Conservation (phyloP, 2,113 vertebrate species). For the Leptosomus discolor region DNA sequence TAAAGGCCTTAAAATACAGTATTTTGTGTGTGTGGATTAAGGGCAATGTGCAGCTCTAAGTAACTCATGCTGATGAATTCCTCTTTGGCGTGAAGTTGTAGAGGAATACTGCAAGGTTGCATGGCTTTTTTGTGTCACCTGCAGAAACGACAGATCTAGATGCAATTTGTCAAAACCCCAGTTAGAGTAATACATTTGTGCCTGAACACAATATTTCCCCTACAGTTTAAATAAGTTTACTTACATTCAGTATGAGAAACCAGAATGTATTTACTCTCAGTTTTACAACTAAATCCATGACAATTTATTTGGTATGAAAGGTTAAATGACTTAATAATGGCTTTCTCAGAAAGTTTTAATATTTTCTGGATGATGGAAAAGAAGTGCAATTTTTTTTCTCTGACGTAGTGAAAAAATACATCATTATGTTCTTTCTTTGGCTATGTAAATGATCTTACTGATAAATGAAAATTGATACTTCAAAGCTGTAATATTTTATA, state of each 20-base stretch:
- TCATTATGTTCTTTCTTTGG: conserved; percentile 19
- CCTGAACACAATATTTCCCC: background rate
- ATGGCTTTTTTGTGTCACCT: background rate
- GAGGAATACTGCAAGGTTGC: background rate
- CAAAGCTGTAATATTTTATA: conserved; percentile 36
- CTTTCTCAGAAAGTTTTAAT: background rate
- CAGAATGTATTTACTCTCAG: background rate
- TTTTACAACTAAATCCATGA: conserved; percentile 19
- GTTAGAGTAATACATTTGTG: background rate
- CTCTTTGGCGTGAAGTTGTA: background rate
- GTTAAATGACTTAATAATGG: conserved; percentile 11
- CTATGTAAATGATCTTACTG: conserved; percentile 36
- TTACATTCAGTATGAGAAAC: background rate
- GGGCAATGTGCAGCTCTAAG: background rate
- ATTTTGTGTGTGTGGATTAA: background rate
- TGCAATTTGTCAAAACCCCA: background rate
- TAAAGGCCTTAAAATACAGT: conserved; percentile 4
- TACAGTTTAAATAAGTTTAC: background rate
- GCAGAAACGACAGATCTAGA: background rate
- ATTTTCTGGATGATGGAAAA: conserved; percentile 5
- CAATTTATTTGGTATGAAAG: conserved; percentile 31
- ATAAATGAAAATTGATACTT: conserved; percentile 62
- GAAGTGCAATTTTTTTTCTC: background rate
- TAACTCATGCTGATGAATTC: background rate
- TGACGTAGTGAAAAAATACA: background rate